Base-by-base conservation (phyloP, 2,797 vertebrate genomes). In the Micrastur ruficollis region DNA sequence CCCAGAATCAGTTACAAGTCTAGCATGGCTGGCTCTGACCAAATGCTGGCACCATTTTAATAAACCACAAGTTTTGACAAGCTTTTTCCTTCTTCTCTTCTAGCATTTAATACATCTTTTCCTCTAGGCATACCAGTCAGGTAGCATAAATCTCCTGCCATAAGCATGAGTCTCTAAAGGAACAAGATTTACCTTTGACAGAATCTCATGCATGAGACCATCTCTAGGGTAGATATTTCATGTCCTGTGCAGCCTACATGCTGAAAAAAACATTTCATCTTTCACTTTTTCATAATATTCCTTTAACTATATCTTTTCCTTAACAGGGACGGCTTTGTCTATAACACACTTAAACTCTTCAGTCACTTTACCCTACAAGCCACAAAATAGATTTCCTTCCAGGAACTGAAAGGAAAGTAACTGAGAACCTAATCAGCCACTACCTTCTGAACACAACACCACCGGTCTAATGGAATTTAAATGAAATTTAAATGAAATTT, bases 341-440 rank as follows among this genome's bases (percentile, higher is more conserved):
- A 32, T 40, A 59, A 59, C 1, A 2, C 18, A 36, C 11, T 71
- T 58, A 56, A 84, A 84, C n/a, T 53, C 47, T 68, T 92, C 74
- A 47, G 42, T 47, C 58, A 32, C 70, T 73, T 91, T 62, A 93
- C 59, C 50, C 86, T 9, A 6, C 31, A 80, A 85, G 49, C 86
- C 83, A 85, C 89, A 94, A 85, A 79, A 90, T 3, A 85, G 38
- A 86, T 94, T 95, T 93, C 42, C 58, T 80, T 95, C 86, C 83
- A 95, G 73, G 81, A 95, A 89, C 0, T 55, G 61, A 83, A 86
- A 82, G 58, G 55, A 84, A 95, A 80, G 44, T 86, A 92, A 63
- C 40, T 52, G 53, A 89, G 67, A 93, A 84, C 16, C 20, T 59
- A 84, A 94, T 49, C 44, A 81, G n/a, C 59, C 66, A 14, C 55